phyloP scores from a whole-genome alignment of 1,140 invertebrate genomes.

The Caenorhabditis inopinata region DNA sequence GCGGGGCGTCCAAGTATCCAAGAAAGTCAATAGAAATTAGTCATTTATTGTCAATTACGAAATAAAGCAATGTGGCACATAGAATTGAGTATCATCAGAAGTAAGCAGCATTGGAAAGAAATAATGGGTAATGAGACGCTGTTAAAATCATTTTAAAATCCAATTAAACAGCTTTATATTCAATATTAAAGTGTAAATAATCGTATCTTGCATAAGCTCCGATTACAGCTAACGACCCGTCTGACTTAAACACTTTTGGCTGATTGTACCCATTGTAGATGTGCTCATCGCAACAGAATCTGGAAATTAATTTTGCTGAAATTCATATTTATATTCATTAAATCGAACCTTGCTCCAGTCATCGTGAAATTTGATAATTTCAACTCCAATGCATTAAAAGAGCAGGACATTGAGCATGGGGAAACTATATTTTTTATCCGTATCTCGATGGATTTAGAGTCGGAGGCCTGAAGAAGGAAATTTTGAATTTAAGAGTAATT shows the following conservation, averaged over 20 bases:
- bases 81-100: slow-evolving; percentile 5
- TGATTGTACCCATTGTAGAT: not conserved
- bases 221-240: not conserved
- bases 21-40: not conserved
- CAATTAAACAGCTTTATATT: not conserved
- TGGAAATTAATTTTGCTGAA: not conserved
- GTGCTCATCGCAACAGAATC: slow-evolving; percentile 17
- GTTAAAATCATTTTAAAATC: not conserved
- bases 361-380: slow-evolving; percentile 2
- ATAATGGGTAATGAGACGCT: not conserved
- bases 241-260: not conserved
- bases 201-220: slow-evolving; percentile 16
- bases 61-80: slow-evolving; percentile 25
- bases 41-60: not conserved
- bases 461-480: not conserved
- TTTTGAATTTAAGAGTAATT: no score
- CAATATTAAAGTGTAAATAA: slow-evolving; percentile 2
- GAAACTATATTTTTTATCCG: slow-evolving; percentile 2
- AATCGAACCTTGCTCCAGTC: not conserved
- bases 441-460: not conserved
- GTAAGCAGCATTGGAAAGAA: not conserved
- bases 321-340: no score
- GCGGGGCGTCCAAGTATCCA: no score
- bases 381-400: not conserved
- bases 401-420: slow-evolving; percentile 9